These are phyloP conservation scores for Liodrosophila aerea DNA, from an alignment of 2,888 invertebrate genomes.

Conservation along the genomic window DNA sequence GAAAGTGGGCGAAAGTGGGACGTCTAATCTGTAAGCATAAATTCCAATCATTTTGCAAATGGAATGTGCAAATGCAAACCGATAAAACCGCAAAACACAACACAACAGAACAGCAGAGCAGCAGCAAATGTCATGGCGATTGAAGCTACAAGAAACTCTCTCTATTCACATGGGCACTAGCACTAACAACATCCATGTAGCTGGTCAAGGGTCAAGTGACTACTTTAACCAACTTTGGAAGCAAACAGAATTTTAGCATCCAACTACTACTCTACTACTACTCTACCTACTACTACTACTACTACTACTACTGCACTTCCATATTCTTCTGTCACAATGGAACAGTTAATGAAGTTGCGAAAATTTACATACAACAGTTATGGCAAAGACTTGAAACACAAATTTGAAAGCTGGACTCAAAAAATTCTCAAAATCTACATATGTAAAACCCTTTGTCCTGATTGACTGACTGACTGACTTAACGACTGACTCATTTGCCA, in stretches of 20 bases:
- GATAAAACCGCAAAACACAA: slow-evolving; percentile 78
- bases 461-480: too few species aligned
- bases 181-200: slow-evolving; percentile 15
- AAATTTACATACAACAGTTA: too few species aligned
- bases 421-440: too few species aligned
- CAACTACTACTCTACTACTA: neutral
- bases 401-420: too few species aligned
- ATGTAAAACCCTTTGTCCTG: too few species aligned
- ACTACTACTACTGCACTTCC: too few species aligned
- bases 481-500: too few species aligned
- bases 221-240: slow-evolving; percentile 38
- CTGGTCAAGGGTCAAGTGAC: slow-evolving; percentile 42
- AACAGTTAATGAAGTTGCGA: too few species aligned
- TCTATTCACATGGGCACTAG: slow-evolving; percentile 10
- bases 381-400: too few species aligned
- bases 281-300: neutral
- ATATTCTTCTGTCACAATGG: too few species aligned
- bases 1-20: slow-evolving; percentile 42
- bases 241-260: slow-evolving; percentile 15
- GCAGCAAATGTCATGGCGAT: slow-evolving; percentile 47
- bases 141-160: slow-evolving; percentile 9
- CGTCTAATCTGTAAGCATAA: slow-evolving; percentile 75
- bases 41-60: slow-evolving; percentile 79
- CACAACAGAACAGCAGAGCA: slow-evolving; percentile 30
- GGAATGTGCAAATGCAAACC: slow-evolving; percentile 77